phyloP scores from a whole-genome alignment of 1,140 invertebrate genomes.

The Temnothorax longispinosus region DNA sequence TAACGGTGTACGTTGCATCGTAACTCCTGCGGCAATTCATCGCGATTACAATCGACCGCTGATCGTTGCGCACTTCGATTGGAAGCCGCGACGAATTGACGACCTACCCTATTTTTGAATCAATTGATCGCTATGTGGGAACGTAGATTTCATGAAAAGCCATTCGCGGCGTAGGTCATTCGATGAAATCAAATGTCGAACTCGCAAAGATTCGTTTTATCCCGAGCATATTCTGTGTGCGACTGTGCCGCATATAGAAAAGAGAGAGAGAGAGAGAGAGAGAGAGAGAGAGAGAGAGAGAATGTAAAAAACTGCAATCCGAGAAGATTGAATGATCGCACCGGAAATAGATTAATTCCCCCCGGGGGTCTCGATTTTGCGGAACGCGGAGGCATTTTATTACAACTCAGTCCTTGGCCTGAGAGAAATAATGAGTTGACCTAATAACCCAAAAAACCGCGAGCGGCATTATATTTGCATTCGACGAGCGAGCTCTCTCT shows the following conservation, averaged over 20 bases:
- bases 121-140: constrained; percentile 71
- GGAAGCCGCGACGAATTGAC: constrained; percentile 68
- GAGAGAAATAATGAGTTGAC: constrained; percentile 50
- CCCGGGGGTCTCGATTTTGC: constrained; percentile 51
- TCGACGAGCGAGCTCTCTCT: background rate
- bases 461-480: background rate
- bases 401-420: background rate
- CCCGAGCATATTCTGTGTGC: constrained; percentile 47
- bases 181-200: constrained; percentile 72
- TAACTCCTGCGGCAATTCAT: constrained; percentile 55
- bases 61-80: constrained; percentile 62
- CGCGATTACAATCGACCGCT: constrained; percentile 60
- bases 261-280: too few relatives aligned
- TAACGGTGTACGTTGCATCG: constrained; percentile 41
- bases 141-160: constrained; percentile 71
- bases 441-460: constrained; percentile 28
- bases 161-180: constrained; percentile 53
- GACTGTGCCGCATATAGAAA: constrained; percentile 30
- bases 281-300: background rate
- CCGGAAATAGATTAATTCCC: constrained; percentile 68
- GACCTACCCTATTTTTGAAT: constrained; percentile 75
- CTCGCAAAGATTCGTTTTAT: constrained; percentile 70
- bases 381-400: constrained; percentile 63
- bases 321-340: constrained; percentile 63
- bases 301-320: constrained; percentile 60